Evolutionary conservation across 2,113 vertebrate genomes (phyloP).

Genomic region (Acinonyx jubatus): DNA sequence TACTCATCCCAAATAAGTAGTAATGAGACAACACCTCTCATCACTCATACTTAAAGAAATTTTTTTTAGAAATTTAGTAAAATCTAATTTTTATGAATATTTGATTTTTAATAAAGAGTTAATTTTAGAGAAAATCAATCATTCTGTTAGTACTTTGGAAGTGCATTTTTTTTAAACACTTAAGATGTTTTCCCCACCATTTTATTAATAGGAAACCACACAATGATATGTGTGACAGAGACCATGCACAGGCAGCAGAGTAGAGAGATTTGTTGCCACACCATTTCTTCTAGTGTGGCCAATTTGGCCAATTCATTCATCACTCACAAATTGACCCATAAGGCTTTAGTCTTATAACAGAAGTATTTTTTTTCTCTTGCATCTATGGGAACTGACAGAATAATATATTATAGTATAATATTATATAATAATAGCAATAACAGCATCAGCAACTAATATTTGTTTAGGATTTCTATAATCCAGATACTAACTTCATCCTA

Average conservation of each 20-base stretch:
- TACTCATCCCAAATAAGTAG: neutral
- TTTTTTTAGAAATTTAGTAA: neutral
- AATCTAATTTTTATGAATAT: neutral
- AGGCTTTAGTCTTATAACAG: neutral
- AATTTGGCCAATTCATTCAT: neutral
- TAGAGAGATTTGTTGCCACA: neutral
- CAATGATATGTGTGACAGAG: neutral
- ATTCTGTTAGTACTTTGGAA: neutral
- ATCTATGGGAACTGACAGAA: neutral
- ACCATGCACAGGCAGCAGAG: neutral
- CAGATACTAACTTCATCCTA: neutral
- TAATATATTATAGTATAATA: too few species aligned
- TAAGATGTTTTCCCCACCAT: neutral
- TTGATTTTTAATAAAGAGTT: neutral
- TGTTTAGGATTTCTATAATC: neutral
- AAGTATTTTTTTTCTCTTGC: neutral
- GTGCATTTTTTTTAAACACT: neutral
- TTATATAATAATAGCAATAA: neutral
- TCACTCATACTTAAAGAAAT: neutral
- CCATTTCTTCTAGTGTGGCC: neutral
- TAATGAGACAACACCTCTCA: neutral
- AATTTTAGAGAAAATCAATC: neutral
- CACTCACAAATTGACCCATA: neutral
- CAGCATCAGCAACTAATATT: neutral
- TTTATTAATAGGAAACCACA: neutral